Conservation (phyloP, 92 coral and sea anemone genomes). For the Zoanthus solanderi region DNA sequence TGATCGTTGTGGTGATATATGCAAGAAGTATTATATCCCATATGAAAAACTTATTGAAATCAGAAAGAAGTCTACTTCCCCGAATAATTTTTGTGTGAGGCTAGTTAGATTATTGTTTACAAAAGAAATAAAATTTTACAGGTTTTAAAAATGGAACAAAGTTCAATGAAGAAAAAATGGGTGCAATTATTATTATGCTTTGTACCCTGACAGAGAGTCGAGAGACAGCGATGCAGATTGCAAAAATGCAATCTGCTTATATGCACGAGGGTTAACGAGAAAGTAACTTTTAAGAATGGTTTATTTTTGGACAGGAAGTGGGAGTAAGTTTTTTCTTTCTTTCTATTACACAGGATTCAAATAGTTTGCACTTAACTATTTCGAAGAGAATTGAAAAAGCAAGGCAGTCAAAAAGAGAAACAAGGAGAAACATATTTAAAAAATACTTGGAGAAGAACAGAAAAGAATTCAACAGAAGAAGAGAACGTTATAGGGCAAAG, state of each 20-base stretch:
- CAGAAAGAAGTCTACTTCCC: background rate
- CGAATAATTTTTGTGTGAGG: constrained; percentile 8
- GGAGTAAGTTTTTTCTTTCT: background rate
- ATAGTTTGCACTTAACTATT: background rate
- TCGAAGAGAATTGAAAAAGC: background rate
- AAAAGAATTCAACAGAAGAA: no score
- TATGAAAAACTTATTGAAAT: background rate
- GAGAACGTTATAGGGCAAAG: no score
- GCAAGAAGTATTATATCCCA: background rate
- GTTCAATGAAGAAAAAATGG: background rate
- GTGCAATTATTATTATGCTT: background rate
- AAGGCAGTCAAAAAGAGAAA: background rate
- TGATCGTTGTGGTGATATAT: background rate
- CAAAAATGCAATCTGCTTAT: background rate
- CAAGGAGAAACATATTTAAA: background rate
- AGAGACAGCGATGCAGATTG: background rate
- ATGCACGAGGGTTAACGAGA: background rate
- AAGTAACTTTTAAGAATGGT: background rate
- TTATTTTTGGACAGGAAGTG: background rate
- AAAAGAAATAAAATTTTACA: background rate
- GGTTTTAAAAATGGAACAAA: constrained; percentile 3
- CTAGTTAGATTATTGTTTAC: background rate
- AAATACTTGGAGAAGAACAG: background rate
- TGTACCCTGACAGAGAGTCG: background rate
- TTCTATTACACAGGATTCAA: constrained; percentile 2